phyloP scores from a whole-genome alignment of 2,113 vertebrate genomes.

The Prionailurus bengalensis region DNA sequence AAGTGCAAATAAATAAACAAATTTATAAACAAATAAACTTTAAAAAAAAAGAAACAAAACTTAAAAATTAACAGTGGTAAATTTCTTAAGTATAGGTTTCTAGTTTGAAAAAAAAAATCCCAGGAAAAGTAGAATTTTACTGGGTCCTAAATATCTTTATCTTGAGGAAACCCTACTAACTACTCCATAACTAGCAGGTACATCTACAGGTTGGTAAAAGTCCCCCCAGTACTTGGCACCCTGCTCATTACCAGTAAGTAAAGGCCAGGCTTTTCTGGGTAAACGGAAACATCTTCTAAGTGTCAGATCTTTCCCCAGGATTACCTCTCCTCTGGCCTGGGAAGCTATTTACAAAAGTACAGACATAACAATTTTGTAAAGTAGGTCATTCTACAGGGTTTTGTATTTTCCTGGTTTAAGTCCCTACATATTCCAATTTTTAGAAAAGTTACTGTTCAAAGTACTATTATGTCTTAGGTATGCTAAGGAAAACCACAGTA shows the following conservation, averaged over 20 bases:
- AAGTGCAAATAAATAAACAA: too few species aligned
- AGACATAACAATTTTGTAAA: constrained; percentile 7
- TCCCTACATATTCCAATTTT: neutral
- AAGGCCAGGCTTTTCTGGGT: neutral
- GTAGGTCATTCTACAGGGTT: neutral
- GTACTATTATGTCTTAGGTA: neutral
- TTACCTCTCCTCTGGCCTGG: neutral
- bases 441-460: constrained; percentile 8
- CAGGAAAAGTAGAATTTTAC: constrained; percentile 32
- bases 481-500: neutral
- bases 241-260: neutral
- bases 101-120: neutral
- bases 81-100: neutral
- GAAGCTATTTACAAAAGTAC: constrained; percentile 37
- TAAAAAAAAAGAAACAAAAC: neutral
- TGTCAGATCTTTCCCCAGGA: neutral
- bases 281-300: neutral
- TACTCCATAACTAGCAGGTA: neutral
- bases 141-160: constrained; percentile 42
- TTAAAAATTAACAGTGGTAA: neutral
- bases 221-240: neutral
- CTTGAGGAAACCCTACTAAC: neutral
- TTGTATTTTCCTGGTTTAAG: constrained; percentile 7
- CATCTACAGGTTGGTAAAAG: neutral
- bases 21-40: too few species aligned